phyloP scores from a whole-genome alignment of 1,140 invertebrate species.

The Macrostomum lignano region DNA sequence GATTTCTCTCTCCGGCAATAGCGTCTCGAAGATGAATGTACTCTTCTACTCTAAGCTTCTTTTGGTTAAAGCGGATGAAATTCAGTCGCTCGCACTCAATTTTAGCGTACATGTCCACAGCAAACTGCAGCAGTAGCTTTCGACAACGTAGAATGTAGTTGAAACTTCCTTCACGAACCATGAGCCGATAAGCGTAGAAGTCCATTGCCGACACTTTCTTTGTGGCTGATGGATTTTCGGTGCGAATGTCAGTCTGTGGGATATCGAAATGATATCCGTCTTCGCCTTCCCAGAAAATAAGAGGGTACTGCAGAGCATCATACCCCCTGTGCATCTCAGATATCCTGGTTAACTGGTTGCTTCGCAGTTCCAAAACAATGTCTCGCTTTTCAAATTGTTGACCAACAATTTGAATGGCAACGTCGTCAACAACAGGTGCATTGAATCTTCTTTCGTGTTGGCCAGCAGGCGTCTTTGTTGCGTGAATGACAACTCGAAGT shows the following conservation, averaged over 20 bases:
- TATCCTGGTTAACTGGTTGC: neutral
- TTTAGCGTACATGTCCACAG: conserved; percentile 26
- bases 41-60: conserved; percentile 9
- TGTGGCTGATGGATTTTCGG: conserved; percentile 5
- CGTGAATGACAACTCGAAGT: conserved; percentile 14
- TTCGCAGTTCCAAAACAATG: conserved; percentile 8
- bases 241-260: conserved; percentile 4
- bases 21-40: conserved; percentile 12
- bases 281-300: conserved; percentile 9
- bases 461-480: conserved; percentile 16
- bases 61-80: conserved; percentile 12
- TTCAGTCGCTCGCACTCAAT: conserved; percentile 14
- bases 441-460: conserved; percentile 25
- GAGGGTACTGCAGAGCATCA: conserved; percentile 8
- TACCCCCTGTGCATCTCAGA: conserved; percentile 2
- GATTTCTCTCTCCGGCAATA: conserved; percentile 8
- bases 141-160: conserved; percentile 15
- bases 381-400: conserved; percentile 12
- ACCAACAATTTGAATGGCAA: conserved; percentile 17
- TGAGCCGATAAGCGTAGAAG: conserved; percentile 8
- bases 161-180: conserved; percentile 2
- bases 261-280: conserved; percentile 9
- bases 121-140: conserved; percentile 21
- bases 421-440: conserved; percentile 15
- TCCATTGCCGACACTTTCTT: conserved; percentile 6